phyloP scores from a whole-genome alignment of 2,113 vertebrate genomes.

The Sebastes schlegelii region DNA sequence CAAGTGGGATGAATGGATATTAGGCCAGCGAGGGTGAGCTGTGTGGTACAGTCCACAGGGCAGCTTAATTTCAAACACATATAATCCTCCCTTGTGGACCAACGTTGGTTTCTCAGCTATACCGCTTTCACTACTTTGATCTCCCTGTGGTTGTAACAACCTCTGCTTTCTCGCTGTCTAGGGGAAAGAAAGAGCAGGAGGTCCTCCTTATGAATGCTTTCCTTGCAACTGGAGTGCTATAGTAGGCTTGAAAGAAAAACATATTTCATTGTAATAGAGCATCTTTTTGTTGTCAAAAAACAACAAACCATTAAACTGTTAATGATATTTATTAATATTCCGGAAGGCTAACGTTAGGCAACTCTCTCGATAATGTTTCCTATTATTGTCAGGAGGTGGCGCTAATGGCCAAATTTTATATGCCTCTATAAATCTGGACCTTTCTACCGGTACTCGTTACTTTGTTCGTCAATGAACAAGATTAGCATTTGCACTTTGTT shows the following conservation, averaged over 20 bases:
- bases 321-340: too few relatives aligned
- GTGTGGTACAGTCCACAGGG: slow-evolving; percentile 39
- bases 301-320: too few relatives aligned
- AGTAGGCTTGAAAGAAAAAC: background rate
- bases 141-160: slow-evolving; percentile 28
- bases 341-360: too few relatives aligned
- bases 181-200: slow-evolving; percentile 1
- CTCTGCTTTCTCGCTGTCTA: slow-evolving; percentile 3
- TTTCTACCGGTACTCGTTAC: too few relatives aligned
- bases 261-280: background rate
- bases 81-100: slow-evolving; percentile 51
- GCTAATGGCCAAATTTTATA: too few relatives aligned
- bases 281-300: too few relatives aligned
- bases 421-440: too few relatives aligned
- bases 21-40: slow-evolving; percentile 16
- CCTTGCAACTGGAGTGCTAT: background rate
- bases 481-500: too few relatives aligned
- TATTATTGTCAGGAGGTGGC: too few relatives aligned
- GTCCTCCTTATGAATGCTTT: background rate
- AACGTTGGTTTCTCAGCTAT: slow-evolving; percentile 30
- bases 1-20: slow-evolving; percentile 34
- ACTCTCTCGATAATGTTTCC: too few relatives aligned
- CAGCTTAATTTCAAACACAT: slow-evolving; percentile 57
- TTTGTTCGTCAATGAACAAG: too few relatives aligned
- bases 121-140: slow-evolving; percentile 52